These are phyloP conservation scores for Choristoneura rosaceana DNA, from an alignment of 2,888 invertebrate species.

Conservation along the genomic window DNA sequence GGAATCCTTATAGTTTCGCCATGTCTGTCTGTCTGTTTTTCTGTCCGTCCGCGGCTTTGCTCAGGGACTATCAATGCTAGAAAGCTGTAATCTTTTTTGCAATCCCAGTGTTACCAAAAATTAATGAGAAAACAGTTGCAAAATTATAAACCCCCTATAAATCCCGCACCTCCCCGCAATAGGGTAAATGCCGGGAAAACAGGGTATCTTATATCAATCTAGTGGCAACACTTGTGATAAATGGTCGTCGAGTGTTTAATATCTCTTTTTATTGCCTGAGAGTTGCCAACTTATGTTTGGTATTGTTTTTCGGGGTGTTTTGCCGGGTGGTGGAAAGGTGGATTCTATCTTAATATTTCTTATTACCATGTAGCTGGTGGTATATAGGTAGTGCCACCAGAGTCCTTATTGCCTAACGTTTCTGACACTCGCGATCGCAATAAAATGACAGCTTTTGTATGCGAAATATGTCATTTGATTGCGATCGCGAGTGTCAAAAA, in stretches of 20 bases:
- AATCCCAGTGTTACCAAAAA: background rate
- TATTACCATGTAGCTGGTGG: too few species aligned
- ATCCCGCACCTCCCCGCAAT: conserved; percentile 15
- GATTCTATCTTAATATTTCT: background rate
- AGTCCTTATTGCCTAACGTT: too few species aligned
- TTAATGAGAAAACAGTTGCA: background rate
- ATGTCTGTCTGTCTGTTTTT: too few species aligned
- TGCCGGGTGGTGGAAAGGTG: background rate
- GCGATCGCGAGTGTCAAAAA: too few species aligned
- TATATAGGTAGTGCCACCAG: too few species aligned
- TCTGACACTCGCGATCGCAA: too few species aligned
- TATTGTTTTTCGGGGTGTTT: conserved; percentile 30
- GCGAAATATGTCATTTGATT: too few species aligned
- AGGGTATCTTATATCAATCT: conserved; percentile 65
- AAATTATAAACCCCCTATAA: conserved; percentile 34
- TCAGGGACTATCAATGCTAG: too few species aligned
- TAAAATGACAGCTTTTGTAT: too few species aligned
- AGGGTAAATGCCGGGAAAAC: conserved; percentile 36
- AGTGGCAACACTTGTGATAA: conserved; percentile 65
- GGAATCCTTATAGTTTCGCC: too few species aligned
- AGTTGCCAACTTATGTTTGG: conserved; percentile 37
- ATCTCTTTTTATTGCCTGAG: conserved; percentile 64
- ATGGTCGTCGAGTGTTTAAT: conserved; percentile 59
- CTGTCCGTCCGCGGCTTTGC: too few species aligned
- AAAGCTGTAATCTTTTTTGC: too few species aligned